Evolutionary conservation across 2,797 vertebrate genomes (phyloP).

Genomic region (Bovichtus variegatus): DNA sequence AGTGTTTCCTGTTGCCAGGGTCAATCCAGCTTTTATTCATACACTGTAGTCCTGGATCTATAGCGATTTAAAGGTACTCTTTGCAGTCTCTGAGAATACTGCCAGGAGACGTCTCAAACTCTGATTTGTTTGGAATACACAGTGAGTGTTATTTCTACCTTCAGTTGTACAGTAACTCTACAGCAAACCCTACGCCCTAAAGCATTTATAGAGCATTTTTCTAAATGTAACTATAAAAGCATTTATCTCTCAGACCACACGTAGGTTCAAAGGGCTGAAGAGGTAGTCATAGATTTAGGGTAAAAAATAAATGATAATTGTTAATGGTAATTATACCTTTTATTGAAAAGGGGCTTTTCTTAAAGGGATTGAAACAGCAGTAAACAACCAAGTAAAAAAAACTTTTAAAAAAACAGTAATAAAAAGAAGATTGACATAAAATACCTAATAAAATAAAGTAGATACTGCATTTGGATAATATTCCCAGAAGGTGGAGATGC

Average conservation of each 20-base stretch:
- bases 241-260: neutral
- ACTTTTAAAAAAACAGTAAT: neutral
- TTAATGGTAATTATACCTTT: neutral
- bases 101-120: slow-evolving; percentile 12
- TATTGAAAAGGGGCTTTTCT: neutral
- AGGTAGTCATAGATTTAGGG: neutral
- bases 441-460: neutral
- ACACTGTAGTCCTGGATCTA: neutral
- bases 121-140: slow-evolving; percentile 3
- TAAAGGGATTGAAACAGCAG: neutral
- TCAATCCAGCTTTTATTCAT: slow-evolving; percentile 32
- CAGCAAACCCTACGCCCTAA: neutral
- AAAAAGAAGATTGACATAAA: neutral
- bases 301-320: neutral
- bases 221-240: too few species aligned
- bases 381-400: neutral
- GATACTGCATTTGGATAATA: neutral
- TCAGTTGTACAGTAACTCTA: neutral
- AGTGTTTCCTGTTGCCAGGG: neutral
- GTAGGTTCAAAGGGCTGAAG: neutral
- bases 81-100: neutral
- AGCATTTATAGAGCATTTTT: neutral
- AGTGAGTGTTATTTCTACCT: neutral
- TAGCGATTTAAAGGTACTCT: slow-evolving; percentile 16
- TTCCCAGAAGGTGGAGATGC: neutral